phyloP scores from a whole-genome alignment of 2,888 invertebrate species.

The Hedya salicella region DNA sequence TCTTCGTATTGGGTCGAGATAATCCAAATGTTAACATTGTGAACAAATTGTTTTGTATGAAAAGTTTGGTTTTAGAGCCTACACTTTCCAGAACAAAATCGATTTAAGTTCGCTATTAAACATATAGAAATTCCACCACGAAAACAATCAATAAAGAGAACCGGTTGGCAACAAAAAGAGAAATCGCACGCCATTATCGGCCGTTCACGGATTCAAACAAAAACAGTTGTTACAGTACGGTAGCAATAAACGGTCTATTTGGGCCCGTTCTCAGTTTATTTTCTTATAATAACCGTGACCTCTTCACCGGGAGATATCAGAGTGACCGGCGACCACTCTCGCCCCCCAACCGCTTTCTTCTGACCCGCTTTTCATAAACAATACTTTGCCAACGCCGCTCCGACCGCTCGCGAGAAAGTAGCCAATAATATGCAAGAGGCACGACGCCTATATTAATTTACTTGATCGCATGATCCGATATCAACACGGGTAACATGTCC shows the following conservation, averaged over 20 bases:
- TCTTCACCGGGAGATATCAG: constrained; percentile 77
- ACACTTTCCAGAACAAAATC: neutral
- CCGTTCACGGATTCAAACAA: constrained; percentile 63
- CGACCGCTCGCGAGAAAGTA: constrained; percentile 78
- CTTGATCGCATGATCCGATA: constrained; percentile 50
- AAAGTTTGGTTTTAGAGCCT: neutral
- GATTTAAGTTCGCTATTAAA: constrained; percentile 47
- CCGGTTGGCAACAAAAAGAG: constrained; percentile 72
- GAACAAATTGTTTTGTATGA: no score
- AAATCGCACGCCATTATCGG: constrained; percentile 70
- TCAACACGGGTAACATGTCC: constrained; percentile 43
- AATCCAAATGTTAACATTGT: no score
- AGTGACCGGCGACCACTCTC: constrained; percentile 69
- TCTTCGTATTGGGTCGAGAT: no score
- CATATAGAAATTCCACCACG: constrained; percentile 54
- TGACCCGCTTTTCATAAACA: constrained; percentile 84
- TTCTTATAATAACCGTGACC: constrained; percentile 78
- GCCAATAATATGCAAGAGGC: constrained; percentile 69
- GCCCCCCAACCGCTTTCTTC: constrained; percentile 80
- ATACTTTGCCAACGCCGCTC: constrained; percentile 74
- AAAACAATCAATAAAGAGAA: constrained; percentile 57
- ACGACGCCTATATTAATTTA: constrained; percentile 59
- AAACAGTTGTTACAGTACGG: constrained; percentile 63
- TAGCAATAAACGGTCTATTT: constrained; percentile 52
- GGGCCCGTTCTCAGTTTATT: constrained; percentile 60